A percentile compares a stretch with the other conserved stretches of the same genome.
These are phyloP conservation scores for Gymnothorax javanicus DNA, from an alignment of 2,797 vertebrate genomes.

Conservation along the genomic window DNA sequence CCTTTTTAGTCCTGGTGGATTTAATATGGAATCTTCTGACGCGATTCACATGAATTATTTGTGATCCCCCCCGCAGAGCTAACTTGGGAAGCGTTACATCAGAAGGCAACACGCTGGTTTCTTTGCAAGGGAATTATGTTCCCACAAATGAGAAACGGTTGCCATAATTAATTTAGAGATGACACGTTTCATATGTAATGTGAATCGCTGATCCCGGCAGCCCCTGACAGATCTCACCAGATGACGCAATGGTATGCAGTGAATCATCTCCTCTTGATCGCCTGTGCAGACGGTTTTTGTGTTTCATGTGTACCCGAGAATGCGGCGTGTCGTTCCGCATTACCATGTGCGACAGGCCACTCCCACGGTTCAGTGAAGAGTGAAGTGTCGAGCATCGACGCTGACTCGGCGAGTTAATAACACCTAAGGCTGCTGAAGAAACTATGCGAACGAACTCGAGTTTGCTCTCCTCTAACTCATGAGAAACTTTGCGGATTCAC, in stretches of 20 bases:
- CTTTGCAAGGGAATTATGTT: not conserved
- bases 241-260: not conserved
- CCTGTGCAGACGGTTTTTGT: not conserved
- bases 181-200: not conserved
- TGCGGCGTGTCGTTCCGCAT: conserved; percentile 12
- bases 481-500: too few relatives aligned
- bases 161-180: not conserved
- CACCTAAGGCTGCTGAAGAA: conserved; percentile 3
- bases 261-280: conserved; percentile 16
- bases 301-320: conserved; percentile 19
- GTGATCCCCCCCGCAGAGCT: not conserved
- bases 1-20: not conserved
- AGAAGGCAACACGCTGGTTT: not conserved
- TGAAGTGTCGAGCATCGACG: not conserved
- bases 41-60: not conserved
- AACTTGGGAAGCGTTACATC: not conserved
- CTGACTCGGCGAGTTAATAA: conserved; percentile 4
- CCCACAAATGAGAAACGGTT: not conserved
- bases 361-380: conserved; percentile 11
- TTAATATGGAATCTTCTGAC: not conserved
- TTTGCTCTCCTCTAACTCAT: not conserved
- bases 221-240: conserved; percentile 12
- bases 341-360: conserved; percentile 17
- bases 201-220: not conserved
- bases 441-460: not conserved